Conservation (phyloP, 2,113 vertebrate genomes). For the Neogobius melanostomus region DNA sequence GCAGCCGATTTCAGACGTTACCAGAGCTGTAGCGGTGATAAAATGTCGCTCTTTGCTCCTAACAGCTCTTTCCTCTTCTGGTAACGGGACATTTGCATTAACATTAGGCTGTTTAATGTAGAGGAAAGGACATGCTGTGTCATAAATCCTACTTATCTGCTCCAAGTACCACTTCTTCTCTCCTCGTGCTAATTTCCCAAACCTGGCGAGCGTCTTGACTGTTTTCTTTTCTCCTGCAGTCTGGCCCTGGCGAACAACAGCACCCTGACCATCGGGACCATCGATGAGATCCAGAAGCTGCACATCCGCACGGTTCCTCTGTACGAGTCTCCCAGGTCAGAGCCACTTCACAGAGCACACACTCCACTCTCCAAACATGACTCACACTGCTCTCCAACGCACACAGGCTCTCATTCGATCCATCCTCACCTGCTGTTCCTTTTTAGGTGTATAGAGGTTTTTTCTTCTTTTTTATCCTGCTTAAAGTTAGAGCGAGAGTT, state of each 20-base stretch:
- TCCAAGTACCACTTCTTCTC: no score
- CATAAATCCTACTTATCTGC: no score
- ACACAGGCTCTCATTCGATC: neutral
- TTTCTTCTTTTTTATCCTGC: neutral
- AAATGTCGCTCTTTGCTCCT: no score
- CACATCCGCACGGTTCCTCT: constrained; percentile 97
- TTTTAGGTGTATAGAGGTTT: neutral
- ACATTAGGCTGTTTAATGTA: no score
- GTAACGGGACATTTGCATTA: no score
- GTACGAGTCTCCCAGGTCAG: constrained; percentile 94
- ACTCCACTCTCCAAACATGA: constrained; percentile 15
- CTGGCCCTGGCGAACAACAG: constrained; percentile 97
- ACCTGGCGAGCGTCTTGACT: neutral
- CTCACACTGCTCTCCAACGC: neutral
- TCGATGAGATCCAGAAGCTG: constrained; percentile 97
- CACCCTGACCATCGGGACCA: constrained; percentile 97
- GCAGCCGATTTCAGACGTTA: no score
- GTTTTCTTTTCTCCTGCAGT: constrained; percentile 57
- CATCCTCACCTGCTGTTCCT: neutral
- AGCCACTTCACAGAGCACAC: neutral
- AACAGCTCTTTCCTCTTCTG: no score
- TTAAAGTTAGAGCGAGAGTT: neutral
- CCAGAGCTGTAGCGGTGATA: no score
- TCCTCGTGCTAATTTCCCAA: no score
- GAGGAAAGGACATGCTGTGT: no score